These are phyloP conservation scores for Drosophila jambulina DNA, from an alignment of 1,140 invertebrate species.

Conservation along the genomic window DNA sequence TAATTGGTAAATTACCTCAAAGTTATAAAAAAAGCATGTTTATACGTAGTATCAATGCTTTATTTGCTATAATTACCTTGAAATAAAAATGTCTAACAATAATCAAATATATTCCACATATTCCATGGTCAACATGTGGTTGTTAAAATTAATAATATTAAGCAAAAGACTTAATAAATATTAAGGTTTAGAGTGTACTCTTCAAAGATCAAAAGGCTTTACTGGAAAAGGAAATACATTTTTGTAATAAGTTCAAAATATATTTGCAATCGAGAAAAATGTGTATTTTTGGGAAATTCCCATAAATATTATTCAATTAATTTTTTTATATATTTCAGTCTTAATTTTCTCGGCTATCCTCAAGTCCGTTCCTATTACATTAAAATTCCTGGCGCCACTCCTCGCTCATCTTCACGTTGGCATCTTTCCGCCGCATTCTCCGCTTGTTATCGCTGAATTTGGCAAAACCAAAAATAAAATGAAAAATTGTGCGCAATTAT, in stretches of 20 bases:
- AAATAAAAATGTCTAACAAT: neutral
- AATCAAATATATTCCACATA: neutral
- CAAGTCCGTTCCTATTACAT: neutral
- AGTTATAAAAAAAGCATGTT: too few species aligned
- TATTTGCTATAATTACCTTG: neutral
- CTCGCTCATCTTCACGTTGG: constrained; percentile 5
- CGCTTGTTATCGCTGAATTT: constrained; percentile 71
- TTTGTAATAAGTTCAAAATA: too few species aligned
- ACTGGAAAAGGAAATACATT: neutral
- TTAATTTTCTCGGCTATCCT: neutral
- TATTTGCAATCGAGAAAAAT: neutral
- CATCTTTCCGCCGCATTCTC: constrained; percentile 9
- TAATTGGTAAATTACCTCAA: neutral
- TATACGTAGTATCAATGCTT: neutral
- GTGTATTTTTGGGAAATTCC: neutral
- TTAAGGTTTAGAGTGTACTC: too few species aligned
- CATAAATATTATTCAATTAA: neutral
- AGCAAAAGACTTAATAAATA: too few species aligned
- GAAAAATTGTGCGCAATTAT: constrained; percentile 64
- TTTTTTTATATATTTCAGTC: neutral
- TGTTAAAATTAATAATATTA: neutral
- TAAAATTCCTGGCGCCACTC: constrained; percentile 20
- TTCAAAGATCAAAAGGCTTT: too few species aligned
- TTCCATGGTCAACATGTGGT: neutral
- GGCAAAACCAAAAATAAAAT: constrained; percentile 32